Evolutionary conservation across 2,797 vertebrate genomes (phyloP).

Genomic region (Catamblyrhynchus diadema): DNA sequence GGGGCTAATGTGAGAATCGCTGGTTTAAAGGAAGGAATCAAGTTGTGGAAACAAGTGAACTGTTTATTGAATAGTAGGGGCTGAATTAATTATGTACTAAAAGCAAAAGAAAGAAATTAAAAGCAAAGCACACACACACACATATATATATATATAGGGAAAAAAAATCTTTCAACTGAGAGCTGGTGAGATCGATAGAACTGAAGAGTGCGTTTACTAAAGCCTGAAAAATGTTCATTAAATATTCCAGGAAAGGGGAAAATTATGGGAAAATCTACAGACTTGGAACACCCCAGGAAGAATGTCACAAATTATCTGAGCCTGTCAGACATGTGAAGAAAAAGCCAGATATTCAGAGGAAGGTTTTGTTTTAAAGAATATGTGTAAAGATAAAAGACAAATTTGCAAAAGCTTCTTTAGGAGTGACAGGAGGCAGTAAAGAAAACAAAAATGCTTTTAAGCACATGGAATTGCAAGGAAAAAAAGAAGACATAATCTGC

Average conservation of each 20-base stretch:
- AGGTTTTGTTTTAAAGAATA: not conserved
- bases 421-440: not conserved
- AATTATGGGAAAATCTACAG: not conserved
- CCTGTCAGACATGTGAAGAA: not conserved
- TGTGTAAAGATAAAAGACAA: not conserved
- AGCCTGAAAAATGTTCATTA: not conserved
- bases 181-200: not conserved
- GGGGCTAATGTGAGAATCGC: fast-evolving
- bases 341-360: not conserved
- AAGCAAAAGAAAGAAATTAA: not conserved
- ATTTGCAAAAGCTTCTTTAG: not conserved
- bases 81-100: not conserved
- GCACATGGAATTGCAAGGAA: not conserved
- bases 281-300: not conserved
- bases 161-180: not conserved
- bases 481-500: not conserved
- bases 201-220: not conserved
- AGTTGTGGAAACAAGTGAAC: not conserved
- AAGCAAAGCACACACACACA: not conserved
- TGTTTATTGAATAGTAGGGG: not conserved
- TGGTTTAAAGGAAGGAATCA: not conserved
- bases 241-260: not conserved
- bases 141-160: not conserved
- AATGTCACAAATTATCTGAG: not conserved
- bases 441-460: not conserved